These are phyloP conservation scores for Dyspetes luteomarginatus DNA, from an alignment of 2,888 invertebrate species.

Conservation along the genomic window DNA sequence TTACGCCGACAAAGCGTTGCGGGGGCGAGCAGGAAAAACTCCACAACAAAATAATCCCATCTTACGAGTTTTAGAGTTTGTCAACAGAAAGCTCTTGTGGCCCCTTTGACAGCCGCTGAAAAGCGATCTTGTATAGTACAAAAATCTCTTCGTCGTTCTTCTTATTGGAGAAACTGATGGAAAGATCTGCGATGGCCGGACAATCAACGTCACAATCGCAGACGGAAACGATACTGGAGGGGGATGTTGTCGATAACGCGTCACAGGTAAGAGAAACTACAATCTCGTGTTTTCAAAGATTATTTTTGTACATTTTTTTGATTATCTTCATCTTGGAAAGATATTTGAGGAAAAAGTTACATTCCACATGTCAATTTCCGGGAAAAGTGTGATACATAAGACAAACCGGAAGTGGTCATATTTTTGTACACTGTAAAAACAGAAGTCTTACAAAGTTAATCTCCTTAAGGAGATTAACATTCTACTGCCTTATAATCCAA, in stretches of 20 bases:
- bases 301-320: too few relatives aligned
- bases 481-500: too few relatives aligned
- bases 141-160: not conserved
- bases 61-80: not conserved
- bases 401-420: too few relatives aligned
- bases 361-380: too few relatives aligned
- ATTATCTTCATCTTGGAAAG: too few relatives aligned
- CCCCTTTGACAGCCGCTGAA: constrained; percentile 45
- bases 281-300: constrained; percentile 52
- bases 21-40: not conserved
- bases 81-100: too few relatives aligned
- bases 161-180: constrained; percentile 67
- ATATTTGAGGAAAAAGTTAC: too few relatives aligned
- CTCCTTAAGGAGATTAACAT: too few relatives aligned
- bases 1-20: not conserved
- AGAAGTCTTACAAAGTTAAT: too few relatives aligned
- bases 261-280: constrained; percentile 74
- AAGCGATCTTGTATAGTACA: not conserved
- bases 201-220: constrained; percentile 79
- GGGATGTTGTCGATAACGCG: constrained; percentile 76
- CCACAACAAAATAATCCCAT: constrained; percentile 21
- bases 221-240: constrained; percentile 78
- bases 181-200: constrained; percentile 75
- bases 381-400: too few relatives aligned
- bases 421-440: too few relatives aligned